These are phyloP conservation scores for Lipotes vexillifer DNA, from an alignment of 2,113 vertebrate genomes.

Conservation along the genomic window DNA sequence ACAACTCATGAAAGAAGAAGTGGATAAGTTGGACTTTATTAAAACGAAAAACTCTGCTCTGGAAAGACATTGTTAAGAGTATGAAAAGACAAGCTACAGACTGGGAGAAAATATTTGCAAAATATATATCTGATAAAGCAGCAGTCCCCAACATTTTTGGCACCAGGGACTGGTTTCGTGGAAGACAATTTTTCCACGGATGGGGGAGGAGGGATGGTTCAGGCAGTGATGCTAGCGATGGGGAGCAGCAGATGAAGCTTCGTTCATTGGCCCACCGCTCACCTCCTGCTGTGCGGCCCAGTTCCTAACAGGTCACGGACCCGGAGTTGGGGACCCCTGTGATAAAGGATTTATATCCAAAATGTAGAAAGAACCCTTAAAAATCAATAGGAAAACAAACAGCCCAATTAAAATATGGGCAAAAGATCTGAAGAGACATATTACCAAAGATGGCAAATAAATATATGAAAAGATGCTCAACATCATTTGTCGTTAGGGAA, in stretches of 20 bases:
- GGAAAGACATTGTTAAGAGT: background rate
- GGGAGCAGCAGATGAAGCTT: too few relatives aligned
- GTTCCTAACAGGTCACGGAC: too few relatives aligned
- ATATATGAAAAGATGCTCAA: background rate
- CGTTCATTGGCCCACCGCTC: too few relatives aligned
- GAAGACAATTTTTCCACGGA: too few relatives aligned
- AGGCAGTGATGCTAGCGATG: too few relatives aligned
- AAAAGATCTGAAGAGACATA: background rate
- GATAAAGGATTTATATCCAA: background rate
- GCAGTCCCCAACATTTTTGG: too few relatives aligned
- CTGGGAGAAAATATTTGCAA: background rate
- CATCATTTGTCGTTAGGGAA: background rate
- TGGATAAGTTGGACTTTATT: background rate
- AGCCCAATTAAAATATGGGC: background rate
- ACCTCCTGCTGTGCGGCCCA: too few relatives aligned
- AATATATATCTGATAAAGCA: background rate
- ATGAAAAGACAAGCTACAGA: background rate
- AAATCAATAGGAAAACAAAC: background rate
- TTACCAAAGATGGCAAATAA: background rate
- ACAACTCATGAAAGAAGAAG: background rate
- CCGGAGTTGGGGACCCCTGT: too few relatives aligned
- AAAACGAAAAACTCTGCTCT: slow-evolving; percentile 17
- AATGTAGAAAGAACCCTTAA: background rate
- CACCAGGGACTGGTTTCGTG: too few relatives aligned
- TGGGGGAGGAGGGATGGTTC: too few relatives aligned